Percentiles rank a stretch among this genome's conserved stretches.
These are phyloP conservation scores for Leptothorax acervorum DNA, from an alignment of 2,888 invertebrate genomes.

Conservation along the genomic window DNA sequence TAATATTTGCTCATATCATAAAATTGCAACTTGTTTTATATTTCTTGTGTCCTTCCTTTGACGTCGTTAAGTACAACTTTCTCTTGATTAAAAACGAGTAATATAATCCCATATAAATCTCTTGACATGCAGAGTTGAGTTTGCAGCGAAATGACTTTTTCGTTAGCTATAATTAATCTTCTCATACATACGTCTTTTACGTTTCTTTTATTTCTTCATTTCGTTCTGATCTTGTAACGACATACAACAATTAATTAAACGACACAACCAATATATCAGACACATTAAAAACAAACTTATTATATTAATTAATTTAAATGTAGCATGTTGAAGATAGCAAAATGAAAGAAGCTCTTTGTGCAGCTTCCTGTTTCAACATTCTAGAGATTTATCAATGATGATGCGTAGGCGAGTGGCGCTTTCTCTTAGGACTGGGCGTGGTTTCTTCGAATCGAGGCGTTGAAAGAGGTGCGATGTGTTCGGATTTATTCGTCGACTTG, in stretches of 20 bases:
- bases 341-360: neutral
- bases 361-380: neutral
- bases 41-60: neutral
- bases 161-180: constrained; percentile 34
- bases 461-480: constrained; percentile 18
- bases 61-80: constrained; percentile 16
- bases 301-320: constrained; percentile 1
- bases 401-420: constrained; percentile 63
- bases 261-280: neutral
- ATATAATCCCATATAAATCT: constrained; percentile 13
- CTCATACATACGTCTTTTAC: neutral
- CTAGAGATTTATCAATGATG: constrained; percentile 25
- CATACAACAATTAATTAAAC: constrained; percentile 8
- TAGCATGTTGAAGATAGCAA: neutral
- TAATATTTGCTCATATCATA: neutral
- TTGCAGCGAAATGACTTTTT: neutral
- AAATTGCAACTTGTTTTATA: constrained; percentile 5
- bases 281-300: neutral
- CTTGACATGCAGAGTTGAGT: neutral
- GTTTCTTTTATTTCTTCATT: neutral
- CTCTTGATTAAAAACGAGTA: constrained; percentile 40
- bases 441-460: constrained; percentile 49
- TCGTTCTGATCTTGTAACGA: neutral
- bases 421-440: constrained; percentile 63
- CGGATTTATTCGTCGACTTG: constrained; percentile 24